A percentile compares a stretch with the other conserved stretches of the same genome.
Conservation (phyloP, 64 coral and sea anemone genomes). For the Montipora efflorescens region DNA sequence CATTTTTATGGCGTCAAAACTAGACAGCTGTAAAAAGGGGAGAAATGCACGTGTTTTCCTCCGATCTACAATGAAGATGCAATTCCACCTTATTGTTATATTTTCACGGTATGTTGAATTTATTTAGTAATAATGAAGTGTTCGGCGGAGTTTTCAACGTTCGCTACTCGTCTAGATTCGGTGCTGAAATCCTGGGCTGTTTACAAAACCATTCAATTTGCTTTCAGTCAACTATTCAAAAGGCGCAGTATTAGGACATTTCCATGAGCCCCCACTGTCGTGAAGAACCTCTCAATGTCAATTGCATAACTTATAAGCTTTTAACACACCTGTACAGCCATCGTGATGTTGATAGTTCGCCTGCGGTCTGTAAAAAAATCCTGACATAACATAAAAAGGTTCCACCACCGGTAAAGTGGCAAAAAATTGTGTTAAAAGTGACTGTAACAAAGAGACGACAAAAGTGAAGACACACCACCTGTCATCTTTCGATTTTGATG, state of each 20-base stretch:
- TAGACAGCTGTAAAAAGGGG: constrained; percentile 1
- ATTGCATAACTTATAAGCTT: background rate
- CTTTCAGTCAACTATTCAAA: background rate
- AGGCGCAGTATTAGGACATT: constrained; percentile 15
- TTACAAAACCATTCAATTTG: background rate
- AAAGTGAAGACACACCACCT: constrained; percentile 20
- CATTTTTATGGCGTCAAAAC: background rate
- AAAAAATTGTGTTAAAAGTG: constrained; percentile 38
- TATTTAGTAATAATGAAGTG: background rate
- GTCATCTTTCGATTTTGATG: background rate
- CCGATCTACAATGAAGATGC: constrained; percentile 18
- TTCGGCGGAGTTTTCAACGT: background rate
- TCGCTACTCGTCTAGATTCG: no score
- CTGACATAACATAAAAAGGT: background rate
- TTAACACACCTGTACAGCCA: background rate
- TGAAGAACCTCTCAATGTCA: constrained; percentile 4
- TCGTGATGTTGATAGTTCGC: background rate
- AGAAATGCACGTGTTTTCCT: constrained; percentile 36
- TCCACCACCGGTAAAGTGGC: background rate
- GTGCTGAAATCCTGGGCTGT: background rate
- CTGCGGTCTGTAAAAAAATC: background rate
- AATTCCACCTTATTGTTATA: constrained; percentile 28
- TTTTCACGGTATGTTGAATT: constrained; percentile 3
- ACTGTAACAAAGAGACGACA: background rate
- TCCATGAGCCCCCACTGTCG: background rate